Evolutionary conservation across 2,113 vertebrate genomes (phyloP).

Genomic region (Pluvialis apricaria): DNA sequence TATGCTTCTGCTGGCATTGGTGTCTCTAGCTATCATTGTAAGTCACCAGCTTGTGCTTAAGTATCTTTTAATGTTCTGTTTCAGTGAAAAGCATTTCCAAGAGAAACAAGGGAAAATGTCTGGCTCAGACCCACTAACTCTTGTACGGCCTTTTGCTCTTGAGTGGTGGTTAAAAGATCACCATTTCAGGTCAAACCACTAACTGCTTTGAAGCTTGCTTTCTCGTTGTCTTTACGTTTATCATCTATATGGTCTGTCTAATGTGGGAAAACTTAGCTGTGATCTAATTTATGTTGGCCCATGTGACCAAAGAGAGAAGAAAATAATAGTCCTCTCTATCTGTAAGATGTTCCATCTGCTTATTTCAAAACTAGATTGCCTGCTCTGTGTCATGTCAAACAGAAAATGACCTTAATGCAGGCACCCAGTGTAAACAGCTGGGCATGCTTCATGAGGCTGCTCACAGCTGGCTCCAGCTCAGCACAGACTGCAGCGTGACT

Average conservation of each 20-base stretch:
- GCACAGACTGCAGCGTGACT: neutral
- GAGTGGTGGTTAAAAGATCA: conserved; percentile 40
- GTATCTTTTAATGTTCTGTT: neutral
- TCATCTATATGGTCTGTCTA: conserved; percentile 18
- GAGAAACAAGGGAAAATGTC: conserved; percentile 33
- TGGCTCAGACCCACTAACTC: conserved; percentile 19
- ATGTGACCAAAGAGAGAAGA: neutral
- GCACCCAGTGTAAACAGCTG: neutral
- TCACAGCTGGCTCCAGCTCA: neutral
- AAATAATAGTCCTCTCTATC: neutral
- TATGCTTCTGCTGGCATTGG: neutral
- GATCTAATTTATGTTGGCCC: conserved; percentile 33
- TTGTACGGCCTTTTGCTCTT: conserved; percentile 13
- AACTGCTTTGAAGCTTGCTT: conserved; percentile 30
- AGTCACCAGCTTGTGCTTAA: neutral
- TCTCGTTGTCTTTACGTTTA: neutral
- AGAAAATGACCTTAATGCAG: neutral
- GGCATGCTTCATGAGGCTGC: neutral
- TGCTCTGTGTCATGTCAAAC: neutral
- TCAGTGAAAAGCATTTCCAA: conserved; percentile 30
- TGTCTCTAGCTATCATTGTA: neutral
- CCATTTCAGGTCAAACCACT: conserved; percentile 41
- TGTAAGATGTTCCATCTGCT: conserved; percentile 29
- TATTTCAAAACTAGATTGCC: neutral
- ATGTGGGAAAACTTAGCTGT: conserved; percentile 38